These are phyloP conservation scores for Allacma fusca DNA, from an alignment of 2,888 invertebrate species.

Conservation along the genomic window DNA sequence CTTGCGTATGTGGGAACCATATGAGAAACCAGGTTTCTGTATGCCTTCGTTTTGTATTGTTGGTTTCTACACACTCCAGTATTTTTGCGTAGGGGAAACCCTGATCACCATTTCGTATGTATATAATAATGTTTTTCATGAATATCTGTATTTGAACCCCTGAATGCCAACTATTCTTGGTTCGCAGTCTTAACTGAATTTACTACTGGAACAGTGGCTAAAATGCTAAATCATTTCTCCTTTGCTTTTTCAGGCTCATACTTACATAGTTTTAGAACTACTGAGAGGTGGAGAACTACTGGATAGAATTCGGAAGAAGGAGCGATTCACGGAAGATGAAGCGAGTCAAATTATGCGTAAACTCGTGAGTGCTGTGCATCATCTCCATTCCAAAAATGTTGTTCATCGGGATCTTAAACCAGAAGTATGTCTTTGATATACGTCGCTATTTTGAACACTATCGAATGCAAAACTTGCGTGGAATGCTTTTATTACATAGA, in stretches of 20 bases:
- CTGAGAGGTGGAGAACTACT: conserved; percentile 84
- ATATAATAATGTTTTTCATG: too few species aligned
- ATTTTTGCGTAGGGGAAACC: background rate
- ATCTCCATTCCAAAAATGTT: conserved; percentile 83
- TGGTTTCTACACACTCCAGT: too few species aligned
- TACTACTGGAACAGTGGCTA: too few species aligned
- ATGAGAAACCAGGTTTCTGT: background rate
- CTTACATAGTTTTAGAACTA: conserved; percentile 89
- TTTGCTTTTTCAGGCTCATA: conserved; percentile 80
- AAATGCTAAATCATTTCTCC: too few species aligned
- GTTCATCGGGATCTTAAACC: conserved; percentile 96
- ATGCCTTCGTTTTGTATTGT: too few species aligned
- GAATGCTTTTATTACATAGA: background rate
- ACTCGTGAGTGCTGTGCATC: conserved; percentile 82
- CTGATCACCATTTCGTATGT: conserved; percentile 1
- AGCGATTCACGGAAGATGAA: conserved; percentile 77
- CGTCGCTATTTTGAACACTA: conserved; percentile 7
- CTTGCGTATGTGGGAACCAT: background rate
- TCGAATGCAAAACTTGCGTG: too few species aligned
- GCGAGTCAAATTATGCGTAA: conserved; percentile 84
- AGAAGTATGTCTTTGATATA: conserved; percentile 70
- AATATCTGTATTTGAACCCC: too few species aligned
- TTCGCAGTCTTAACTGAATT: too few species aligned
- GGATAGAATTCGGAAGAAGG: conserved; percentile 72
- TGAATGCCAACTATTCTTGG: too few species aligned